A percentile compares a stretch with the other conserved stretches of the same genome.
These are phyloP conservation scores for Diabrotica balteata DNA, from an alignment of 2,888 invertebrate species.

Conservation along the genomic window DNA sequence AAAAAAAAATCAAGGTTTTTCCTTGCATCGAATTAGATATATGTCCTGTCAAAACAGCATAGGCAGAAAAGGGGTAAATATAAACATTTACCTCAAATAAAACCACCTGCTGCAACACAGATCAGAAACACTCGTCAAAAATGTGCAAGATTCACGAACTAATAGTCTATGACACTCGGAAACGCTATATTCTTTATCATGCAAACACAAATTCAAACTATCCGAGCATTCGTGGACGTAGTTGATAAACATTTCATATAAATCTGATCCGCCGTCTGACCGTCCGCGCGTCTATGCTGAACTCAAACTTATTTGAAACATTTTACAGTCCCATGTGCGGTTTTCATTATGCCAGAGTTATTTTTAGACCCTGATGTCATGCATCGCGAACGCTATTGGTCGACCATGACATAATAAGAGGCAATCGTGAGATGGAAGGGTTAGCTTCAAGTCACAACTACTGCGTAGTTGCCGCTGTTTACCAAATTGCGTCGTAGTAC, in stretches of 20 bases:
- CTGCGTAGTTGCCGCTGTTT: conserved; percentile 9
- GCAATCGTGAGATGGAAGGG: conserved; percentile 49
- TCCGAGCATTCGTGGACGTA: conserved; percentile 47
- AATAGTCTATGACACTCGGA: conserved; percentile 51
- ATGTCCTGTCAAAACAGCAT: not conserved
- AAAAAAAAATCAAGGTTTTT: too few relatives aligned
- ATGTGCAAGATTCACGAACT: conserved; percentile 48
- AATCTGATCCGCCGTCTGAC: conserved; percentile 45
- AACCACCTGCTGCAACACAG: conserved; percentile 56
- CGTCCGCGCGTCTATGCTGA: conserved; percentile 55
- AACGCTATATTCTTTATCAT: conserved; percentile 46
- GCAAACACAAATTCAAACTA: conserved; percentile 50
- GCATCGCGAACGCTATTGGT: conserved; percentile 46
- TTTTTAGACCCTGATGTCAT: conserved; percentile 58
- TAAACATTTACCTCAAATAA: conserved; percentile 56
- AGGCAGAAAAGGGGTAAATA: conserved; percentile 45
- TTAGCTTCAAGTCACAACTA: conserved; percentile 47
- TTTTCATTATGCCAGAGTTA: conserved; percentile 55
- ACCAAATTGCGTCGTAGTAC: too few relatives aligned
- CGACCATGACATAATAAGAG: conserved; percentile 50
- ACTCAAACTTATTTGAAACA: conserved; percentile 51
- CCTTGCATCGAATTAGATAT: too few relatives aligned
- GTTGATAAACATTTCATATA: conserved; percentile 58
- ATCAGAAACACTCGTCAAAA: conserved; percentile 50
- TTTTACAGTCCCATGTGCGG: conserved; percentile 54